phyloP scores from a whole-genome alignment of 2,113 vertebrate species.

The Eublepharis macularius region DNA sequence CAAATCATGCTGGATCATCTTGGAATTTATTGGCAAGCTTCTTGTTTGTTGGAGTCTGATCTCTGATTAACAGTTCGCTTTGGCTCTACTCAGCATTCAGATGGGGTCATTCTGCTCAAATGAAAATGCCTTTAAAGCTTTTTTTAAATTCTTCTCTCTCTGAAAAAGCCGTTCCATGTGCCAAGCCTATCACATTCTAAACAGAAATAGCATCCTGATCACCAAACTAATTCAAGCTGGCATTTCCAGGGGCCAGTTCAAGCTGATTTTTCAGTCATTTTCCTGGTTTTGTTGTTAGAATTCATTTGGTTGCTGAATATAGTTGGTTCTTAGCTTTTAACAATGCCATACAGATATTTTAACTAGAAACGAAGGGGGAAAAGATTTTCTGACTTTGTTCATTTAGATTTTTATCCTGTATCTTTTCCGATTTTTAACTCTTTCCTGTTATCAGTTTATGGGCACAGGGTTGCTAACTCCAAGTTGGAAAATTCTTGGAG shows the following conservation, averaged over 20 bases:
- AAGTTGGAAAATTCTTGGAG: too few species aligned
- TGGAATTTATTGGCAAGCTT: conserved; percentile 70
- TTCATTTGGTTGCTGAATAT: background rate
- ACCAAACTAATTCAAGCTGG: conserved; percentile 55
- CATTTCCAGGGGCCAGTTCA: conserved; percentile 36
- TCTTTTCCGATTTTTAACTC: too few species aligned
- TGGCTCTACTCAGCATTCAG: conserved; percentile 60
- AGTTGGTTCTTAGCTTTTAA: background rate
- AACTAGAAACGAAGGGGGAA: background rate
- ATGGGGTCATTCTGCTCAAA: conserved; percentile 46
- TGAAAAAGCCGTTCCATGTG: conserved; percentile 48
- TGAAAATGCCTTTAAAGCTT: conserved; percentile 57
- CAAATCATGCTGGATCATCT: conserved; percentile 55
- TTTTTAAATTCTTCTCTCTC: conserved; percentile 49
- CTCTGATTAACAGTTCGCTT: conserved; percentile 65
- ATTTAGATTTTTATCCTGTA: too few species aligned
- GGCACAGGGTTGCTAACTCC: too few species aligned
- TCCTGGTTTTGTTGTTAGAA: conserved; percentile 1
- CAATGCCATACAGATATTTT: background rate
- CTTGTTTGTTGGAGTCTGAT: conserved; percentile 71
- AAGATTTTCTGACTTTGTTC: too few species aligned
- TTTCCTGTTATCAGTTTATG: too few species aligned
- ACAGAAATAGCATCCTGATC: conserved; percentile 64
- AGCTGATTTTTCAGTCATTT: conserved; percentile 45
- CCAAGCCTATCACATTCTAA: conserved; percentile 51